phyloP scores from a whole-genome alignment of 2,797 vertebrate species.

The Oryzias dopingdopingensis region DNA sequence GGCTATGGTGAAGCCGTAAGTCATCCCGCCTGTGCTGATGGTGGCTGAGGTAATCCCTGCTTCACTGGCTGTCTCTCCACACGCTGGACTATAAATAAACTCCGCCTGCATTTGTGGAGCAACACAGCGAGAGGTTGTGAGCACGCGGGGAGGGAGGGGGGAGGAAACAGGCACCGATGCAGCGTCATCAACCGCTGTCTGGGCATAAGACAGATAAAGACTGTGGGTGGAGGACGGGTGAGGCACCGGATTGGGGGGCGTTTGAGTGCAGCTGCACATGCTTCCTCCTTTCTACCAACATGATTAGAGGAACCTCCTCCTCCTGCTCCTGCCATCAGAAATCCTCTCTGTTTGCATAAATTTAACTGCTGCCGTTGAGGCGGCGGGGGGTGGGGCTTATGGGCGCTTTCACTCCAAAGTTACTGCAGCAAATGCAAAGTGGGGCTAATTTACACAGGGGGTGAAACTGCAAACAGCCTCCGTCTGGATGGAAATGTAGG shows the following conservation, averaged over 20 bases:
- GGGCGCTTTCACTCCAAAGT: conserved; percentile 26
- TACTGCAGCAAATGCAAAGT: background rate
- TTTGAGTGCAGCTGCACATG: conserved; percentile 54
- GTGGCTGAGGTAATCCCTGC: conserved; percentile 76
- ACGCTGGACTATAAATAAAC: conserved; percentile 78
- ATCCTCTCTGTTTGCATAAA: conserved; percentile 16
- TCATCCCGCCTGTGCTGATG: conserved; percentile 60
- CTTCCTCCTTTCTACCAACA: conserved; percentile 34
- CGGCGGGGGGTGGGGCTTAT: background rate
- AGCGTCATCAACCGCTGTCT: conserved; percentile 70
- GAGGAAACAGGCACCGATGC: conserved; percentile 44
- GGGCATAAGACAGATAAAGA: conserved; percentile 46
- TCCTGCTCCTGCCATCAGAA: conserved; percentile 22
- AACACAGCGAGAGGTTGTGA: conserved; percentile 14
- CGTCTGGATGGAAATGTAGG: conserved; percentile 21
- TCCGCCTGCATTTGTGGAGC: conserved; percentile 55
- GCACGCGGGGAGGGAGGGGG: conserved; percentile 8
- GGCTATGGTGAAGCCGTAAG: conserved; percentile 56
- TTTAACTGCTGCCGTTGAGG: conserved; percentile 30
- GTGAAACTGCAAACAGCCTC: conserved; percentile 4
- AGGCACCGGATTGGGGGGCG: conserved; percentile 3
- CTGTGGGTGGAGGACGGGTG: conserved; percentile 30
- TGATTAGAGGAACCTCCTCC: conserved; percentile 23
- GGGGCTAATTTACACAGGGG: background rate
- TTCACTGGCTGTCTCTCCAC: conserved; percentile 67